Conservation (phyloP, 2,888 invertebrate species). For the Dione juno region DNA sequence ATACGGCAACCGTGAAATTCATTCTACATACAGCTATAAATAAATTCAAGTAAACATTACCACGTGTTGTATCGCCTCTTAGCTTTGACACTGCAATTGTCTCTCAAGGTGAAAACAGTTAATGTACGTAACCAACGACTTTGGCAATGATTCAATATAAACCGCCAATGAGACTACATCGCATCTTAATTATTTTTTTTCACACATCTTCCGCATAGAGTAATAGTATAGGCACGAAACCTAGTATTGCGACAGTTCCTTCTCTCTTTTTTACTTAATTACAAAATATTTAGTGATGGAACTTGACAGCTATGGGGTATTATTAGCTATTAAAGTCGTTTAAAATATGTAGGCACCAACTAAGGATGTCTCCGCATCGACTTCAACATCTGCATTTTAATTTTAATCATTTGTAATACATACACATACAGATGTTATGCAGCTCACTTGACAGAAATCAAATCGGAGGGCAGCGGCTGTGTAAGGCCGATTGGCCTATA, state of each 20-base stretch:
- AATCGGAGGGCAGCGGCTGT: too few species aligned
- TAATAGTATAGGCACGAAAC: neutral
- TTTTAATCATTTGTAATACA: too few species aligned
- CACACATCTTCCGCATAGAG: neutral
- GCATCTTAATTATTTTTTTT: conserved; percentile 32
- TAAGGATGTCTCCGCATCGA: too few species aligned
- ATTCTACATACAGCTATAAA: neutral
- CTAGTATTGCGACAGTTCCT: neutral
- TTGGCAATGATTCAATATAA: conserved; percentile 49
- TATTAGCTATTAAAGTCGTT: too few species aligned
- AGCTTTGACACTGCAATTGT: conserved; percentile 52
- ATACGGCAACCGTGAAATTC: conserved; percentile 5
- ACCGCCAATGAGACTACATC: conserved; percentile 24
- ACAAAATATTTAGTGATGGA: too few species aligned
- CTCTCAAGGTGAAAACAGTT: conserved; percentile 53
- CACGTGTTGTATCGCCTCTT: conserved; percentile 48
- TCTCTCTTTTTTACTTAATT: too few species aligned
- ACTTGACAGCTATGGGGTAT: too few species aligned
- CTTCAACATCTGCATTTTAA: too few species aligned
- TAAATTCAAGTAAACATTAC: conserved; percentile 28
- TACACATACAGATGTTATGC: too few species aligned
- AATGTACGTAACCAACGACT: conserved; percentile 48
- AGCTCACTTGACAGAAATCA: too few species aligned
- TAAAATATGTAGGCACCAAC: too few species aligned
- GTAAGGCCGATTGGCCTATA: too few species aligned